A percentile compares a stretch with the other conserved stretches of the same genome.
Evolutionary conservation across 2,888 invertebrate species (phyloP).

Genomic region (Aricia artaxerxes): DNA sequence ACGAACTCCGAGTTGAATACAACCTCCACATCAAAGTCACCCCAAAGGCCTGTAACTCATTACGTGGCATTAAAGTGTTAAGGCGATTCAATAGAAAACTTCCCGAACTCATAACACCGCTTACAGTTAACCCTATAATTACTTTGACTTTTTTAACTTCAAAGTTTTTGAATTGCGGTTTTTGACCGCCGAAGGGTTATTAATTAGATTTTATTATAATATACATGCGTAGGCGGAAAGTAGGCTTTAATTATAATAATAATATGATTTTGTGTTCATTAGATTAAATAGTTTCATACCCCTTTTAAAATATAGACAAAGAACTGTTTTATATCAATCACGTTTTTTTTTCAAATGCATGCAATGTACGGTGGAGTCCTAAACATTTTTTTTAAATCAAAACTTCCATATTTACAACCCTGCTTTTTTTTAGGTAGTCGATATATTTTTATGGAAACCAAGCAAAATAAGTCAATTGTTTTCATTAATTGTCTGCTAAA

Average conservation of each 20-base stretch:
- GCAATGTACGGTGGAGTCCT: no score
- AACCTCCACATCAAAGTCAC: slow-evolving; percentile 14
- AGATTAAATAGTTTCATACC: no score
- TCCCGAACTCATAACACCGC: slow-evolving; percentile 29
- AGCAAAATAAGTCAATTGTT: slow-evolving; percentile 6
- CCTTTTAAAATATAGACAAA: no score
- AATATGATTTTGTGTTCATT: no score
- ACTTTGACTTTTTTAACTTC: slow-evolving; percentile 14
- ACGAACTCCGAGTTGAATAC: neutral
- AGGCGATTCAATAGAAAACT: slow-evolving; percentile 29
- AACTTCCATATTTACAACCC: no score
- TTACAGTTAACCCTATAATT: slow-evolving; percentile 26
- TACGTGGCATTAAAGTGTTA: slow-evolving; percentile 38
- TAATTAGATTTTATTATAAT: neutral
- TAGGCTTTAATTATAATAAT: no score
- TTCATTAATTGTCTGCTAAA: slow-evolving; percentile 9
- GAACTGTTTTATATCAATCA: no score
- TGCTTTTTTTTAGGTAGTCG: no score
- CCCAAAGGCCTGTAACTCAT: slow-evolving; percentile 38
- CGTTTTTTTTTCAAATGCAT: no score
- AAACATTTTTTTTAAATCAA: no score
- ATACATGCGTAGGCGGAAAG: neutral
- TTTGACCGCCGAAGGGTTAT: neutral
- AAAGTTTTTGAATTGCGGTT: neutral
- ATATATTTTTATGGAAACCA: neutral